phyloP scores from a whole-genome alignment of 2,888 invertebrate genomes.

The Halictus quadricinctus region DNA sequence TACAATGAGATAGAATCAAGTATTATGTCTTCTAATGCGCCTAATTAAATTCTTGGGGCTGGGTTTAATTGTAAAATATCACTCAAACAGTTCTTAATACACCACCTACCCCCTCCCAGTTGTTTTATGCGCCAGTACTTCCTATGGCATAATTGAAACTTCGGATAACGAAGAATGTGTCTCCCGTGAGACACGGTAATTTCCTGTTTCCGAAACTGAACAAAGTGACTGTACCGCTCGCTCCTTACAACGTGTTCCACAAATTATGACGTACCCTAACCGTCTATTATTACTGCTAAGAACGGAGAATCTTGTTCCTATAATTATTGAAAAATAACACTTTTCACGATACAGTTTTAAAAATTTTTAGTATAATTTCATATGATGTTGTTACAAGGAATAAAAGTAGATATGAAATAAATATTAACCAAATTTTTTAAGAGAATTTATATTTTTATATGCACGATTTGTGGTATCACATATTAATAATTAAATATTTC shows the following conservation, averaged over 20 bases:
- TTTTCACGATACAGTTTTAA: neutral
- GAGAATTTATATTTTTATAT: neutral
- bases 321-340: neutral
- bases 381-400: neutral
- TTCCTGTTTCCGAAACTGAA: neutral
- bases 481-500: neutral
- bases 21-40: conserved; percentile 55
- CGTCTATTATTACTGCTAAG: neutral
- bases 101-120: conserved; percentile 1
- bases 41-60: conserved; percentile 51
- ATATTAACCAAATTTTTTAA: neutral
- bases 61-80: conserved; percentile 54
- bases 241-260: neutral
- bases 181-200: conserved; percentile 24
- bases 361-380: neutral
- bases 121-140: conserved; percentile 8
- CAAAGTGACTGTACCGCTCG: neutral
- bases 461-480: neutral
- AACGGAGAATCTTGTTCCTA: neutral
- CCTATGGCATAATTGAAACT: conserved; percentile 18
- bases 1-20: conserved; percentile 53
- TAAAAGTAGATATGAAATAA: neutral
- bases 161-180: conserved; percentile 3
- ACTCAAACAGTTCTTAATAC: conserved; percentile 45
- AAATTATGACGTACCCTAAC: neutral